Percentiles rank a stretch among this genome's conserved stretches.
These are phyloP conservation scores for Graptemys geographica DNA, from an alignment of 2,797 vertebrate genomes.

Conservation along the genomic window DNA sequence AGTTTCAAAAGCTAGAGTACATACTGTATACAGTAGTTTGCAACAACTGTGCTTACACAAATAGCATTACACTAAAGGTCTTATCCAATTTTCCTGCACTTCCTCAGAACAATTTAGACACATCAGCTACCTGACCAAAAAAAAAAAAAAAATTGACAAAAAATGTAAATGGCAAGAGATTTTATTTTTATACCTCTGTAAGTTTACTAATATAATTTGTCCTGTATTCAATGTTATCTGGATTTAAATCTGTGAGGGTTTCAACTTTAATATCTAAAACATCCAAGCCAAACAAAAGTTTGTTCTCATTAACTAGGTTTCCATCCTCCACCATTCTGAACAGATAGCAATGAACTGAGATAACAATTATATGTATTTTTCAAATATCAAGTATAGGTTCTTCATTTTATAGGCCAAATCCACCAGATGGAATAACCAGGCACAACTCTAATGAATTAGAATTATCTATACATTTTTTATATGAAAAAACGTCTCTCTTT, in stretches of 20 bases:
- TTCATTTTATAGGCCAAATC: neutral
- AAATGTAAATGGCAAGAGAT: neutral
- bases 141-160: neutral
- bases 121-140: neutral
- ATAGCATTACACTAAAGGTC: neutral
- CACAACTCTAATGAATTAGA: neutral
- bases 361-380: rapidly evolving
- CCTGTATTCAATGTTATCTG: rapidly evolving
- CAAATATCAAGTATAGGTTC: neutral
- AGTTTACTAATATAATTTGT: neutral
- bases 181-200: neutral
- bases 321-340: rapidly evolving
- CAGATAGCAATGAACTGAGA: neutral
- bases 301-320: neutral
- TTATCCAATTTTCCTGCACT: neutral
- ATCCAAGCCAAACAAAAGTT: neutral
- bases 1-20: neutral
- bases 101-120: neutral
- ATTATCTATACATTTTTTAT: rapidly evolving
- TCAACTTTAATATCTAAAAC: neutral
- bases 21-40: neutral
- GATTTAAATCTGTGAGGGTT: rapidly evolving
- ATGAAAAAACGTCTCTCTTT: rapidly evolving
- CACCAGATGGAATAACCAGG: neutral
- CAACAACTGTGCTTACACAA: neutral